These are phyloP conservation scores for Malurus cyaneus DNA, from an alignment of 2,113 vertebrate genomes.

Conservation along the genomic window DNA sequence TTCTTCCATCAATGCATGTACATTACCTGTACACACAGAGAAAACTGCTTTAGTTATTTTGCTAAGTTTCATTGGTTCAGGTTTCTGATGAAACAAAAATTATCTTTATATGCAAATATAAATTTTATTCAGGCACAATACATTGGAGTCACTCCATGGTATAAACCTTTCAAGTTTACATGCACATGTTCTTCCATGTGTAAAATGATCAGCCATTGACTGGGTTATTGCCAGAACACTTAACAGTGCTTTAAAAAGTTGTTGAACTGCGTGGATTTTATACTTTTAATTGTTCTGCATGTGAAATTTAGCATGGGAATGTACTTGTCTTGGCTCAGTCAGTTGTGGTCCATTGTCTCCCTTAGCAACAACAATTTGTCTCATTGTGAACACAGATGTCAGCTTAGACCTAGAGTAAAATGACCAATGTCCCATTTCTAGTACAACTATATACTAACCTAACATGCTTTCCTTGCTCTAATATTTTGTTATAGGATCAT, in stretches of 20 bases:
- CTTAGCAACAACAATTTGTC: not conserved
- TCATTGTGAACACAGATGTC: not conserved
- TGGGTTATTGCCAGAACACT: not conserved
- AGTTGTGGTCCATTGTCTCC: not conserved
- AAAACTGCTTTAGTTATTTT: not conserved
- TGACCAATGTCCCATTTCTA: not conserved
- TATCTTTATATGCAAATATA: not conserved
- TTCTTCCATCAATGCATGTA: not conserved
- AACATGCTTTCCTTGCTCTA: not conserved
- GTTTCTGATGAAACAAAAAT: not conserved
- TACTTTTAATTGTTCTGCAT: not conserved
- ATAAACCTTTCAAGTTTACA: not conserved
- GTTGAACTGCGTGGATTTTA: not conserved
- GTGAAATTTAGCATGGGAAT: not conserved
- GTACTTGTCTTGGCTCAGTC: not conserved
- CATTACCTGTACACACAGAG: not conserved
- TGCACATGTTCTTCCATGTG: fast-evolving
- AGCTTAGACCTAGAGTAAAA: not conserved
- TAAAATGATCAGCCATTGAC: not conserved
- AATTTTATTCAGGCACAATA: not conserved
- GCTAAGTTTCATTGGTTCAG: not conserved
- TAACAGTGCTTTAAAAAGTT: not conserved
- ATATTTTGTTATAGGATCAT: not conserved
- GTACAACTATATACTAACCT: not conserved
- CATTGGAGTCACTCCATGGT: not conserved